These are phyloP conservation scores for Neolamprologus fasciatus DNA, from an alignment of 2,113 vertebrate species.

Conservation along the genomic window DNA sequence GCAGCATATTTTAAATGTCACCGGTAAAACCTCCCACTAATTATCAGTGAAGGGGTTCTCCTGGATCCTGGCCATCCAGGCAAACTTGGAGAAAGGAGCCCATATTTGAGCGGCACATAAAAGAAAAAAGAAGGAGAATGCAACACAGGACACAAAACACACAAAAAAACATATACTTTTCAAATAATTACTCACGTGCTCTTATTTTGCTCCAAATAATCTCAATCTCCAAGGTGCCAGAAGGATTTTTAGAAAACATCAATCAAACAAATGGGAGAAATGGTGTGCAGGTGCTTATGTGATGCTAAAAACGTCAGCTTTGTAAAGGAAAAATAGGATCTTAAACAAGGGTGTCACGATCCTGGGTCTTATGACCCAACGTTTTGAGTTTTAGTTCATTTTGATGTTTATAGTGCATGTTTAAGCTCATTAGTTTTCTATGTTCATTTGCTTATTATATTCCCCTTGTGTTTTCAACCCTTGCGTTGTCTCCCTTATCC, in stretches of 20 bases:
- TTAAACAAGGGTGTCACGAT: no score
- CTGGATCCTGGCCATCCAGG: not conserved
- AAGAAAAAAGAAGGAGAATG: not conserved
- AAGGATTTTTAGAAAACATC: not conserved
- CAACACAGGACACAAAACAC: not conserved
- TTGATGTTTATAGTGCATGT: no score
- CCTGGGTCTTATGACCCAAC: no score
- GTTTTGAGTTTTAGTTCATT: no score
- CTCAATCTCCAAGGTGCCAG: not conserved
- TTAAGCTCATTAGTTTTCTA: no score
- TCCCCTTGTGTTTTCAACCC: no score
- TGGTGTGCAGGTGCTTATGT: not conserved
- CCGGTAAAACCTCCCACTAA: not conserved
- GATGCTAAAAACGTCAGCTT: not conserved
- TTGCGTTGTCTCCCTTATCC: no score
- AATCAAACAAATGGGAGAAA: not conserved
- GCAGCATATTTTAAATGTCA: not conserved
- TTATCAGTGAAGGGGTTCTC: not conserved
- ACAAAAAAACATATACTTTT: not conserved
- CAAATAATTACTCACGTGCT: not conserved
- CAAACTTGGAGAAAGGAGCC: not conserved
- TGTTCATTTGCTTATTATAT: no score
- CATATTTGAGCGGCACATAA: not conserved
- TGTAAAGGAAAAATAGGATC: not conserved
- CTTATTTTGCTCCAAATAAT: not conserved